Conservation (phyloP, 2,113 vertebrate species). For the Percina caprodes region DNA sequence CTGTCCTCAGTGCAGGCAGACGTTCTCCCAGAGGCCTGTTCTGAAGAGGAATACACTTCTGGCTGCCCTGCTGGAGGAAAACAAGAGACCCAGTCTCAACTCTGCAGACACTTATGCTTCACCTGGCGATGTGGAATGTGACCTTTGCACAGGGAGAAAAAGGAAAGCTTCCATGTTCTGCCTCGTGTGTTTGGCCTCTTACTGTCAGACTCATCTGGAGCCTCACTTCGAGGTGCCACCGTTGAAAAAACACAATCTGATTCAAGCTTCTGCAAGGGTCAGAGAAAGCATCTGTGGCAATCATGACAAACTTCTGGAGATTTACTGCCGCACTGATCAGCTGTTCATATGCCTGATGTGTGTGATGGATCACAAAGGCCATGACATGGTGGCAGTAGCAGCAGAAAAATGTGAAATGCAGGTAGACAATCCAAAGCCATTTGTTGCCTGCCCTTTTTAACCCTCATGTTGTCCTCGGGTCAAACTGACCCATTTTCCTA, state of each 20-base stretch:
- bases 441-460: background rate
- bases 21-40: constrained; percentile 48
- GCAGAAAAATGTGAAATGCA: constrained; percentile 29
- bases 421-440: constrained; percentile 16
- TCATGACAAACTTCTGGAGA: constrained; percentile 60
- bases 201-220: constrained; percentile 56
- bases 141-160: constrained; percentile 55
- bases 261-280: constrained; percentile 34
- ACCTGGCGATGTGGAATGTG: constrained; percentile 53
- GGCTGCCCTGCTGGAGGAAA: constrained; percentile 44
- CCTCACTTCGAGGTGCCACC: constrained; percentile 52
- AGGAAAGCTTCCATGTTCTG: constrained; percentile 59
- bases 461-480: too few species aligned
- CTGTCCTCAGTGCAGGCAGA: constrained; percentile 68
- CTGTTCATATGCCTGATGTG: constrained; percentile 61
- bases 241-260: constrained; percentile 56
- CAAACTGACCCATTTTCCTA: too few species aligned
- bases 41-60: constrained; percentile 63
- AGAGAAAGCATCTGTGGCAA: constrained; percentile 50
- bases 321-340: constrained; percentile 59
- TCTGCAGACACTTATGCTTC: background rate
- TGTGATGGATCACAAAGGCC: constrained; percentile 49
- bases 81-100: background rate
- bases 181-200: constrained; percentile 58
- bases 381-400: constrained; percentile 42